Evolutionary conservation across 2,888 invertebrate genomes (phyloP), one percentile per base, ranked within the genome.

Genomic region (Hemicrepidius hirtus): DNA sequence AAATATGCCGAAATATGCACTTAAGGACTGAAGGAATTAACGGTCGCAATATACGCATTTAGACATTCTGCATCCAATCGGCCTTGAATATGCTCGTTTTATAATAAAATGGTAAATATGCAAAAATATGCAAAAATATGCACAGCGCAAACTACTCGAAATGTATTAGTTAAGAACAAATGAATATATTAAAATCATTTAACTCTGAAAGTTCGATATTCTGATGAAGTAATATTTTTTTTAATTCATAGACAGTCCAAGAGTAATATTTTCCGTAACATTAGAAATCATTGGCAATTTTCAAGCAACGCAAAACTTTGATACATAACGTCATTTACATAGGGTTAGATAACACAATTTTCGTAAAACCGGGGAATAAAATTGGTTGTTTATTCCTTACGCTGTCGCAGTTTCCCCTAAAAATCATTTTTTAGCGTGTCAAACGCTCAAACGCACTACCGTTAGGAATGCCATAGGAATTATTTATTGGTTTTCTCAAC

Each of bases 401-500:
- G 10, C 50, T 46, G 46, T 46, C 46, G 18, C 50, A 18, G 50
- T 24, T 50, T 50, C 1, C 24, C 24, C 50, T 50, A 3, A 1
- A 18, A 46, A 46, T 46, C 46, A 46, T 46, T 46, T 46, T 44
- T 46, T 46, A 46, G 20, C 13, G n/a, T 46, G 18, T 46, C 16
- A 20, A 46, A 46, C 20, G 13, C 24, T 50, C 24, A 49, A 9
- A 21, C 21, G 18, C 46, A 9, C 46, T 24, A 50, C 50, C 24
- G 10, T 46, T 24, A 12, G 24, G 10, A 6, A 24, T 50, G 24
- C 24, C 24, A 50, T 12, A n/a, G 24, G n/a, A 24, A 50, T 50
- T 50, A 50, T 50, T 50, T 50, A 50, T n/a, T 50, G 50, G 50
- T 50, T 50, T 50, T 50, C 50, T 9, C 9, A 12, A 7, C 24